phyloP scores from a whole-genome alignment of 2,888 invertebrate species.

The Limnephilus marmoratus region DNA sequence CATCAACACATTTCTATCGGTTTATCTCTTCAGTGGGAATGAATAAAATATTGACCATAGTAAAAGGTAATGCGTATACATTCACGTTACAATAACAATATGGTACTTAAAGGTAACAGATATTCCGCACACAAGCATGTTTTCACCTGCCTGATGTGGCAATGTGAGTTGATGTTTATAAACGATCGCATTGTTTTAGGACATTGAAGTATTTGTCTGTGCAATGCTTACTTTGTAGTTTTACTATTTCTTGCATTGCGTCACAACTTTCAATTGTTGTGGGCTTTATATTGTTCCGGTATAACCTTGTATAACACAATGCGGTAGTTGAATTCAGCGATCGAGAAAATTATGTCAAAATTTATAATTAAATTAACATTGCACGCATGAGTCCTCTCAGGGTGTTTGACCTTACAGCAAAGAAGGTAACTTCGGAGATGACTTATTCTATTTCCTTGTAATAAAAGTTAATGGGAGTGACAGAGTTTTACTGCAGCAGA shows the following conservation, averaged over 20 bases:
- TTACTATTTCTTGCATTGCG: background rate
- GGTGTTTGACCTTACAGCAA: background rate
- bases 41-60: background rate
- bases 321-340: background rate
- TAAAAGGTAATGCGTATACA: background rate
- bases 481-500: too few species aligned
- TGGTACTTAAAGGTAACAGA: background rate
- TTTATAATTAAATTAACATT: background rate
- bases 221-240: background rate
- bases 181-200: slow-evolving; percentile 2
- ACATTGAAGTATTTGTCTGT: background rate
- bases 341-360: background rate
- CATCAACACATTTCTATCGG: too few species aligned
- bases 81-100: background rate
- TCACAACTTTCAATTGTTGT: background rate
- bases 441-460: background rate
- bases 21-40: background rate
- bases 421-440: background rate
- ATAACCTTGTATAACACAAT: background rate
- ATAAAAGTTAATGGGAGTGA: background rate
- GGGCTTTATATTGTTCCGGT: background rate
- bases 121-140: background rate
- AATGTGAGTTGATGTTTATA: background rate
- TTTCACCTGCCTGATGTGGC: background rate
- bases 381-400: background rate